These are phyloP conservation scores for Microtus oregoni DNA, from an alignment of 2,113 vertebrate genomes.

Conservation along the genomic window DNA sequence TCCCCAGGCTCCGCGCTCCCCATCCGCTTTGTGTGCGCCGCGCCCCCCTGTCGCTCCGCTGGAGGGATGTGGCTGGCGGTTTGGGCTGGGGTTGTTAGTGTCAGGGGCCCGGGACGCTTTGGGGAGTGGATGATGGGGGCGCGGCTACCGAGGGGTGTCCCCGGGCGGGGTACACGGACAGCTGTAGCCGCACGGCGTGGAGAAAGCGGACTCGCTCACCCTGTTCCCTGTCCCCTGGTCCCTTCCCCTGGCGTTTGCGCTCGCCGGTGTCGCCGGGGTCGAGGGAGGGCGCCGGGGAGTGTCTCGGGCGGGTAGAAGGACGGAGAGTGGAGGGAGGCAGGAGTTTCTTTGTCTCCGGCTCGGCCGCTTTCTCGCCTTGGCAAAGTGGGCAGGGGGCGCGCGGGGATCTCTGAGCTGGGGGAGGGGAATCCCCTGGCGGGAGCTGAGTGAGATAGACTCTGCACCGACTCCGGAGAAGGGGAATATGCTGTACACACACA, in stretches of 20 bases:
- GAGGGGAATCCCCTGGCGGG: conserved; percentile 54
- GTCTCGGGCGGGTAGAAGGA: conserved; percentile 65
- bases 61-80: not conserved
- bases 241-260: not conserved
- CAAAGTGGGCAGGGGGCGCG: conserved; percentile 84
- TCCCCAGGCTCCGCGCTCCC: not conserved
- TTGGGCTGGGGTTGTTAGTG: not conserved
- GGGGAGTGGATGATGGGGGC: conserved; percentile 24
- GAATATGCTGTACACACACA: not conserved
- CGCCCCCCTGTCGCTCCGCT: conserved; percentile 42
- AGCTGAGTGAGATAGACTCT: not conserved
- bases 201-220: conserved; percentile 38
- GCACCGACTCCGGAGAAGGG: not conserved
- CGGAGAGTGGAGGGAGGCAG: conserved; percentile 79
- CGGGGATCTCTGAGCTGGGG: conserved; percentile 69
- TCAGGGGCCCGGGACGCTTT: not conserved
- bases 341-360: conserved; percentile 89
- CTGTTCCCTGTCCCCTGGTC: not conserved
- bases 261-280: conserved; percentile 43
- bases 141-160: conserved; percentile 19
- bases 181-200: not conserved
- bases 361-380: conserved; percentile 80
- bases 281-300: conserved; percentile 77
- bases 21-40: conserved; percentile 75
- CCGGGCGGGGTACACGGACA: not conserved